A percentile compares a stretch with the other conserved stretches of the same genome.
phyloP scores from a whole-genome alignment of 2,113 vertebrate species.

The Vulpes lagopus region DNA sequence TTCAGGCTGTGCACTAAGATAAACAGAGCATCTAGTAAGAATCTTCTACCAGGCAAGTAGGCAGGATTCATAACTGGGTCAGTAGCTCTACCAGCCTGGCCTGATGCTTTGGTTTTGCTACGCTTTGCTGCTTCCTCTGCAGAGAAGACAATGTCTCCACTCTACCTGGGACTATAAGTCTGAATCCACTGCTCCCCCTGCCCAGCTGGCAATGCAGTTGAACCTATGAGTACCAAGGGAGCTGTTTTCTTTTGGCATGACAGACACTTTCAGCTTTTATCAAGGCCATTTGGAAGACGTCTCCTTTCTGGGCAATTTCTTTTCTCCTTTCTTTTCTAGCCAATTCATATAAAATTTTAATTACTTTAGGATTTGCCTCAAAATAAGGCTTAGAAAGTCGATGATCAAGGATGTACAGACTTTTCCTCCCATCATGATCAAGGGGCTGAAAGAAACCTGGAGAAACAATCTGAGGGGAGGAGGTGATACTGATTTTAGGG shows the following conservation, averaged over 20 bases:
- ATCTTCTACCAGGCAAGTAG: background rate
- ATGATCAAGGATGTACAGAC: background rate
- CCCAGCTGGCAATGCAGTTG: background rate
- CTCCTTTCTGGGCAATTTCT: background rate
- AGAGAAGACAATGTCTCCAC: background rate
- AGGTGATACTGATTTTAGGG: background rate
- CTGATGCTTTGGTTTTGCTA: background rate
- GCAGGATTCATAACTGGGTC: background rate
- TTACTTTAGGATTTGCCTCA: background rate
- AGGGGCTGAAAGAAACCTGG: background rate
- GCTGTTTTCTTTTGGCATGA: background rate
- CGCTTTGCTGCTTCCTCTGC: background rate
- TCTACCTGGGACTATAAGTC: background rate
- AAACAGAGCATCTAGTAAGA: background rate
- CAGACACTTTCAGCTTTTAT: background rate
- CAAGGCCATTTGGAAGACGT: background rate
- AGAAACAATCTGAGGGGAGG: background rate
- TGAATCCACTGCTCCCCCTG: background rate
- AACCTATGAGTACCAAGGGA: background rate
- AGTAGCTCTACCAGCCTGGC: background rate
- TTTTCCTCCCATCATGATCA: background rate
- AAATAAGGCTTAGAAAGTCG: background rate
- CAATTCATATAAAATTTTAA: conserved; percentile 8
- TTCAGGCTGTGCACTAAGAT: background rate
- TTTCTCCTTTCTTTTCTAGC: background rate